phyloP scores from a whole-genome alignment of 2,113 vertebrate species.

The Emydura subglobosa region DNA sequence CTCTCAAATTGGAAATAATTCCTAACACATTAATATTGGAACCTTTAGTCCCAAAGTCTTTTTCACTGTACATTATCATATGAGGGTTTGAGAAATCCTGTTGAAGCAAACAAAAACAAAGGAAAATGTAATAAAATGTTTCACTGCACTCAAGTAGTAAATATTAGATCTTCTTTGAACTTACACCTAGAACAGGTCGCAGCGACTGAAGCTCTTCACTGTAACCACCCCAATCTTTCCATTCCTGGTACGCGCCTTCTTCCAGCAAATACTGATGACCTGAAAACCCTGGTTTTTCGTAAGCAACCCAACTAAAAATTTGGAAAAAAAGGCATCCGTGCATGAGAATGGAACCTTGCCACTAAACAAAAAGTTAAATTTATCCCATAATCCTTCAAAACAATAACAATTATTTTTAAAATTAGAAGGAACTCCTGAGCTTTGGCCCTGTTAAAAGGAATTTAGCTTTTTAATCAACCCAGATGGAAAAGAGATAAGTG shows the following conservation, averaged over 20 bases:
- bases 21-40: constrained; percentile 86
- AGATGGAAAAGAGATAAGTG: neutral
- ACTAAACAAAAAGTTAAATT: neutral
- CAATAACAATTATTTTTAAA: neutral
- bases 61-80: constrained; percentile 90
- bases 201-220: constrained; percentile 85
- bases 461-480: neutral
- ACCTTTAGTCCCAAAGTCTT: constrained; percentile 84
- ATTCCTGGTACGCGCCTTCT: constrained; percentile 91
- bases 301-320: constrained; percentile 90
- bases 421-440: neutral
- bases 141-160: neutral
- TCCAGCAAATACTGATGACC: constrained; percentile 95
- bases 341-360: neutral
- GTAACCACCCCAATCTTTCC: constrained; percentile 91
- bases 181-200: constrained; percentile 87
- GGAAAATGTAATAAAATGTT: neutral
- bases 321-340: neutral
- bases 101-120: constrained; percentile 55
- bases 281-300: constrained; percentile 88
- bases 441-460: neutral
- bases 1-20: constrained; percentile 88
- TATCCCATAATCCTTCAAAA: neutral
- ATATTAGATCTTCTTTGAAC: constrained; percentile 48
- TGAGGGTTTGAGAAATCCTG: constrained; percentile 90